These are phyloP conservation scores for Diphyllodes magnificus DNA, from an alignment of 2,113 vertebrate genomes.

Conservation along the genomic window DNA sequence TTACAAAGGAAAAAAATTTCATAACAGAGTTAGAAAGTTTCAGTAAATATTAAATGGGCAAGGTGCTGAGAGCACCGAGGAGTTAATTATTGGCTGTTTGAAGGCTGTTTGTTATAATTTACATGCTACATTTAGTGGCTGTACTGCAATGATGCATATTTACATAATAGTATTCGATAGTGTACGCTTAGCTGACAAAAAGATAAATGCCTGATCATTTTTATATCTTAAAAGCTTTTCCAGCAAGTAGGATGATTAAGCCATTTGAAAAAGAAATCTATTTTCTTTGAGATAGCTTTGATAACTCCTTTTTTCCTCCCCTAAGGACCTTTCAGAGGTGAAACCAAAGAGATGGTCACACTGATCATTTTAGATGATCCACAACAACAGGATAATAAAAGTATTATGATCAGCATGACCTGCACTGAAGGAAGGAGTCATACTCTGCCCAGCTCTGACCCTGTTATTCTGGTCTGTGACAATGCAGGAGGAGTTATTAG, in stretches of 20 bases:
- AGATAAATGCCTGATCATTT: constrained; percentile 11
- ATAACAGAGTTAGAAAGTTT: background rate
- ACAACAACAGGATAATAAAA: constrained; percentile 84
- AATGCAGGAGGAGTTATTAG: constrained; percentile 83
- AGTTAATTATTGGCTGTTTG: background rate
- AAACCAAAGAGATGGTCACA: constrained; percentile 77
- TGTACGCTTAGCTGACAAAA: background rate
- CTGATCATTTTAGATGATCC: constrained; percentile 82
- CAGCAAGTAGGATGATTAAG: constrained; percentile 18
- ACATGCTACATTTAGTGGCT: background rate
- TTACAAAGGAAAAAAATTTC: background rate
- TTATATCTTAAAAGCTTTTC: constrained; percentile 4
- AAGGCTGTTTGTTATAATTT: background rate
- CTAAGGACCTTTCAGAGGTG: constrained; percentile 67
- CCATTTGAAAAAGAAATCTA: background rate
- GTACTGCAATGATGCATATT: background rate
- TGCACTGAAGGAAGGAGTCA: constrained; percentile 82
- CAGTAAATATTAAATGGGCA: background rate
- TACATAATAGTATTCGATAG: background rate
- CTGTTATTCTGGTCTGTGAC: constrained; percentile 86
- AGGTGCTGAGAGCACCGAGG: background rate
- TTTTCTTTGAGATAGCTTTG: constrained; percentile 14
- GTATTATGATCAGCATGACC: constrained; percentile 77
- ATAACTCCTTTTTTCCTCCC: background rate
- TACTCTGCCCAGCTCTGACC: constrained; percentile 82